phyloP scores from a whole-genome alignment of 2,113 vertebrate species.

The Trachemys scripta region DNA sequence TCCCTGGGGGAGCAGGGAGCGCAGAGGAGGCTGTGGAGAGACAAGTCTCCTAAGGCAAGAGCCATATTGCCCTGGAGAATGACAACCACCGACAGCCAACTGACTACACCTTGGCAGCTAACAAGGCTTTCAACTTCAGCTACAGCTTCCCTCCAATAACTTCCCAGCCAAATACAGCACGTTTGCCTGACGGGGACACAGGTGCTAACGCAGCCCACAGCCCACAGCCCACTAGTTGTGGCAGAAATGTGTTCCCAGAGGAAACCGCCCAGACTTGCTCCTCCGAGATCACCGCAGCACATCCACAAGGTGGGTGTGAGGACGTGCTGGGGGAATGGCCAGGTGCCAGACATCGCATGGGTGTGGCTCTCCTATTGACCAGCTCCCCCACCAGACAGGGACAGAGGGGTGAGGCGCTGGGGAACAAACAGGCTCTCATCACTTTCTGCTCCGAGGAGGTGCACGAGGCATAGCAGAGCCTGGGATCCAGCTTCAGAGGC shows the following conservation, averaged over 20 bases:
- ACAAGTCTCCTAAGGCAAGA: neutral
- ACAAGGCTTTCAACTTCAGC: neutral
- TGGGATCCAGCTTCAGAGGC: neutral
- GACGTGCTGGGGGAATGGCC: rapidly evolving
- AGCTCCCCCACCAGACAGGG: neutral
- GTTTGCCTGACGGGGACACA: rapidly evolving
- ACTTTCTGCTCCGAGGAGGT: neutral
- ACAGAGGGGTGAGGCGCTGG: neutral
- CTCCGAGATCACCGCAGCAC: neutral
- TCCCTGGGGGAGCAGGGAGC: no score
- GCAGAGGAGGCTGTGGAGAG: neutral
- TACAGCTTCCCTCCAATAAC: neutral
- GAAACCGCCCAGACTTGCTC: neutral
- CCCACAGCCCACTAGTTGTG: no score
- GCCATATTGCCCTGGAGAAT: neutral
- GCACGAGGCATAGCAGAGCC: neutral
- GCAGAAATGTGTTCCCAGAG: neutral
- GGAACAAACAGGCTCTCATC: rapidly evolving
- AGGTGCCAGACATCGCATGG: neutral
- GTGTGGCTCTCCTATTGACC: neutral
- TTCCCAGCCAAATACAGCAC: rapidly evolving
- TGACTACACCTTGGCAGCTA: neutral
- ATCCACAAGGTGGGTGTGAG: rapidly evolving
- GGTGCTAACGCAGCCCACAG: neutral
- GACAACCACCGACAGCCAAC: neutral